phyloP scores from a whole-genome alignment of 2,797 vertebrate genomes.

The Coracias cyanogaster region DNA sequence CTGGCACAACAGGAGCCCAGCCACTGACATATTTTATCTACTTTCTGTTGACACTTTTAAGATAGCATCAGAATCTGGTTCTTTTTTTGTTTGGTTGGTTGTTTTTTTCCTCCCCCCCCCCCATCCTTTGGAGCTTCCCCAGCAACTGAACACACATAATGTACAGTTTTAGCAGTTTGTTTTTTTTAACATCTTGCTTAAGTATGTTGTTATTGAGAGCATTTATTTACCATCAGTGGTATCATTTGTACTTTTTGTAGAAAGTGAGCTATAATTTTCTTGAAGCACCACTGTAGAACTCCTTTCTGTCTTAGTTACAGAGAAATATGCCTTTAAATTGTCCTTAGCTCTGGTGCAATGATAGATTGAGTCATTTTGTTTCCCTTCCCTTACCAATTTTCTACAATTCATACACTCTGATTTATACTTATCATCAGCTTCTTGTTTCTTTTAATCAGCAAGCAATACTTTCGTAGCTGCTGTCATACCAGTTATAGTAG shows the following conservation, averaged over 20 bases:
- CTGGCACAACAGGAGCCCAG: background rate
- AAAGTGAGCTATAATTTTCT: background rate
- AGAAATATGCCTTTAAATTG: background rate
- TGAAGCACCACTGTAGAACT: background rate
- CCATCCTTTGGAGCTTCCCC: background rate
- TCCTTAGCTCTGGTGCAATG: background rate
- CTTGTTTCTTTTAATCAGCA: slow-evolving; percentile 14
- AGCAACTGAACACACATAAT: background rate
- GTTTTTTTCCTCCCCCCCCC: background rate
- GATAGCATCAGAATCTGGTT: background rate
- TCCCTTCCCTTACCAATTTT: background rate
- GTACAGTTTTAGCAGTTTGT: background rate
- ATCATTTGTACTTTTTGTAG: background rate
- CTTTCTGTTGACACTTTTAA: background rate
- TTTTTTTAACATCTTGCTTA: background rate
- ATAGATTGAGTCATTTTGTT: background rate
- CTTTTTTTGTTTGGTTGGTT: background rate
- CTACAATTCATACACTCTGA: background rate
- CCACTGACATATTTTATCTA: background rate
- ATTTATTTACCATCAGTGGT: background rate
- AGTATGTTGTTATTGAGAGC: background rate
- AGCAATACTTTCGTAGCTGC: background rate
- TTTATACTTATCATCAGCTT: background rate
- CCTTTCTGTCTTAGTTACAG: background rate
- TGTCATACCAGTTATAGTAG: background rate